A percentile compares a stretch with the other conserved stretches of the same genome.
Conservation (phyloP, 2,888 invertebrate genomes). For the Mongoloraphidia duomilia region DNA sequence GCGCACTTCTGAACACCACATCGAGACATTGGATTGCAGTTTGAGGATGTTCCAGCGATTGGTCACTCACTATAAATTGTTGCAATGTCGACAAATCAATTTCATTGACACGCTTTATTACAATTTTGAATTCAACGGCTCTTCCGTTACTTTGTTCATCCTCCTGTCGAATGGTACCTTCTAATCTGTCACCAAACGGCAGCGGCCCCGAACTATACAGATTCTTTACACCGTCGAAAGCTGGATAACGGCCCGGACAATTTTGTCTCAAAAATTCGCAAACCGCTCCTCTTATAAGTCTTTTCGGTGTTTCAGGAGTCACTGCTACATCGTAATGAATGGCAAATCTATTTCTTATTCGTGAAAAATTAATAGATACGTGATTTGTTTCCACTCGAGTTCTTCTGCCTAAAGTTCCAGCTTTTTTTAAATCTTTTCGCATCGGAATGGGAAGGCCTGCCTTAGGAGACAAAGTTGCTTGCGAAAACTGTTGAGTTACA, state of each 20-base stretch:
- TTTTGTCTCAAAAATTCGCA: conserved; percentile 20
- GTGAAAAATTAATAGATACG: conserved; percentile 36
- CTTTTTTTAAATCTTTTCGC: conserved; percentile 13
- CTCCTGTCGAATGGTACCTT: conserved; percentile 21
- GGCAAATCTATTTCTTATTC: conserved; percentile 28
- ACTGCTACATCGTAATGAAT: conserved; percentile 75
- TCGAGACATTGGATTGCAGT: conserved; percentile 68
- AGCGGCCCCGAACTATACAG: conserved; percentile 38
- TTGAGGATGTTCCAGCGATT: conserved; percentile 34
- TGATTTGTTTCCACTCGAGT: conserved; percentile 48
- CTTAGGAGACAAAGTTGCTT: too few species aligned
- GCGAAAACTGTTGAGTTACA: too few species aligned
- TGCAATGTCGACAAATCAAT: conserved; percentile 36
- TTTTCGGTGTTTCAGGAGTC: conserved; percentile 53
- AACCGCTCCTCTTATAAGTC: conserved; percentile 35
- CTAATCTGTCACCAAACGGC: conserved; percentile 26
- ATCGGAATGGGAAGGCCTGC: conserved; percentile 16
- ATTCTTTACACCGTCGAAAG: conserved; percentile 61
- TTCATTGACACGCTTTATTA: conserved; percentile 35
- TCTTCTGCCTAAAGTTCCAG: conserved; percentile 28
- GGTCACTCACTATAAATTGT: conserved; percentile 27
- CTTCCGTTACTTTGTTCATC: conserved; percentile 19
- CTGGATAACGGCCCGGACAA: conserved; percentile 37
- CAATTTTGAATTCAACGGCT: conserved; percentile 30
- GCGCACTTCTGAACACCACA: conserved; percentile 58